Evolutionary conservation across 2,888 invertebrate species (phyloP).

Genomic region (Clunio marinus): DNA sequence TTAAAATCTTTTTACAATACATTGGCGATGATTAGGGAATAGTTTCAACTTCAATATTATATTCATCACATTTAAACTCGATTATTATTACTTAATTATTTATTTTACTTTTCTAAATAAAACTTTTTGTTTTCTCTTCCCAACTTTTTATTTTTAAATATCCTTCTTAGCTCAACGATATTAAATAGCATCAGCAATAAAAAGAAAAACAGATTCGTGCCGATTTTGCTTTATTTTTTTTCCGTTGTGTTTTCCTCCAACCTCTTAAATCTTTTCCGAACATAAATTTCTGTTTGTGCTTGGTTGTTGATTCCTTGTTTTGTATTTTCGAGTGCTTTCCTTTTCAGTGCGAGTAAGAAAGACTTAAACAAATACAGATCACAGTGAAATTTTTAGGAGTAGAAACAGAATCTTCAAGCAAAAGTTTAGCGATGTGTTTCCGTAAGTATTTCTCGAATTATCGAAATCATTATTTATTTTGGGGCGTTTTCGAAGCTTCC

Average conservation of each 20-base stretch:
- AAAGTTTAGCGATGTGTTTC: neutral
- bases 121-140: neutral
- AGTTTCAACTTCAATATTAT: no score
- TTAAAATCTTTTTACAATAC: no score
- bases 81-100: neutral
- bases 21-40: no score
- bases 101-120: neutral
- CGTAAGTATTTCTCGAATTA: neutral
- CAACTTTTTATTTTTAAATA: neutral
- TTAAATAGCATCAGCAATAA: constrained; percentile 22
- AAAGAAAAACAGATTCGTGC: constrained; percentile 24
- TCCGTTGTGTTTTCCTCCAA: neutral
- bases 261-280: neutral
- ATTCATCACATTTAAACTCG: neutral
- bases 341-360: neutral
- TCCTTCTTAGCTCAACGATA: neutral
- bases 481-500: no score
- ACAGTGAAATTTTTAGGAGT: neutral
- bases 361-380: neutral
- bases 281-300: constrained; percentile 12
- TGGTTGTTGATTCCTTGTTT: neutral
- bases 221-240: constrained; percentile 11
- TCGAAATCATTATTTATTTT: constrained; percentile 26
- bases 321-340: neutral
- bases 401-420: neutral